Conservation (phyloP, 2,797 vertebrate species). For the Callimico goeldii region DNA sequence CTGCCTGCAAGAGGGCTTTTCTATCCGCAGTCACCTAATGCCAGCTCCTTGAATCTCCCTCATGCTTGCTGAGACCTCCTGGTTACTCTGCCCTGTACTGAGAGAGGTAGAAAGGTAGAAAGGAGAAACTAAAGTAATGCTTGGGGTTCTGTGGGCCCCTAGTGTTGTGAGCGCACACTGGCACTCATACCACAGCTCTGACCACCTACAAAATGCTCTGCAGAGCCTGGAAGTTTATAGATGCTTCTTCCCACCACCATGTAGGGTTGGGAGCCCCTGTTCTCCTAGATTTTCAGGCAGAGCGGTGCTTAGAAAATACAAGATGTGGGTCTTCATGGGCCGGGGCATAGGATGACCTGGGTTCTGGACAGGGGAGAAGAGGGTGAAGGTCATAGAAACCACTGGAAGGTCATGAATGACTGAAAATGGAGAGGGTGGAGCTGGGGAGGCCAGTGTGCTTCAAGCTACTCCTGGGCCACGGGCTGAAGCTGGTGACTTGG, state of each 20-base stretch:
- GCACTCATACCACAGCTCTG: background rate
- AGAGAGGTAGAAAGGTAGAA: background rate
- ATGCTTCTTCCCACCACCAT: background rate
- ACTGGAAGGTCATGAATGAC: background rate
- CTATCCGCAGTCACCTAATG: background rate
- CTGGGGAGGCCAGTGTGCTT: background rate
- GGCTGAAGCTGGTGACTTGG: background rate
- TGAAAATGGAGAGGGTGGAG: background rate
- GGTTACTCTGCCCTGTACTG: background rate
- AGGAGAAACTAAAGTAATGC: background rate
- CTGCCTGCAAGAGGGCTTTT: background rate
- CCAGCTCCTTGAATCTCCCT: background rate
- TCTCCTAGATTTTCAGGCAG: background rate
- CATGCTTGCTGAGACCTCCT: background rate
- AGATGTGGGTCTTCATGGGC: background rate
- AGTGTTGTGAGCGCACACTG: background rate
- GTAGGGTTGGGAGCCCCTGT: background rate
- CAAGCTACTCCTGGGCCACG: background rate
- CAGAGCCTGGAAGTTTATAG: background rate
- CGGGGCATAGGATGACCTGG: background rate
- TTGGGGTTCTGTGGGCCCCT: background rate
- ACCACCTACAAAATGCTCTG: background rate
- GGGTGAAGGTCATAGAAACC: background rate
- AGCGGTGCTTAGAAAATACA: background rate
- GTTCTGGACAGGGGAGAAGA: background rate